Percentiles rank a stretch among this genome's conserved stretches.
These are phyloP conservation scores for Antennarius maculatus DNA, from an alignment of 2,797 vertebrate species.

Conservation along the genomic window DNA sequence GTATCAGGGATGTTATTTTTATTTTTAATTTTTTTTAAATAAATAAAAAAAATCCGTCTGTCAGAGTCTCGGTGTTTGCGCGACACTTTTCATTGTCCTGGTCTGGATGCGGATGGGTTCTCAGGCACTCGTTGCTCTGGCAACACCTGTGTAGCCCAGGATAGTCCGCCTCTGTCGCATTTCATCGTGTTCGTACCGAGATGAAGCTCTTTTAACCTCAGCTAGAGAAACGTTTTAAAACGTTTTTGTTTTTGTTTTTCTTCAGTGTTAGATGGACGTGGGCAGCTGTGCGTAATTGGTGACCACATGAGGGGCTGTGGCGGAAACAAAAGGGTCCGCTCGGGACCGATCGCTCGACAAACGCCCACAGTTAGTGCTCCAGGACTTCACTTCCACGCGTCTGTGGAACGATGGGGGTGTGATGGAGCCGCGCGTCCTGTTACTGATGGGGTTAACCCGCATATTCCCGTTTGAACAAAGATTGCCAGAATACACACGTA, in stretches of 20 bases:
- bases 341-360: conserved; percentile 61
- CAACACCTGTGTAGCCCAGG: conserved; percentile 81
- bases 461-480: conserved; percentile 6
- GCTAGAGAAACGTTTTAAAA: conserved; percentile 3
- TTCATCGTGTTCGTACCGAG: conserved; percentile 40
- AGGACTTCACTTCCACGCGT: conserved; percentile 45
- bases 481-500: conserved; percentile 42
- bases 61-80: conserved; percentile 39
- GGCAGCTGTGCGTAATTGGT: conserved; percentile 63
- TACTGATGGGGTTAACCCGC: conserved; percentile 38
- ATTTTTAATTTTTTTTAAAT: too few species aligned
- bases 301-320: conserved; percentile 67
- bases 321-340: conserved; percentile 76
- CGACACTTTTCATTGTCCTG: conserved; percentile 80
- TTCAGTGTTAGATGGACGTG: conserved; percentile 7
- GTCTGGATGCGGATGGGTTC: conserved; percentile 76
- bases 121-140: conserved; percentile 82
- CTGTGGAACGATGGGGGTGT: background rate
- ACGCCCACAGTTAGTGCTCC: conserved; percentile 60
- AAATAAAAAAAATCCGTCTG: background rate
- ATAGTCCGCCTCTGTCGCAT: conserved; percentile 63
- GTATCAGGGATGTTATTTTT: background rate
- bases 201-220: conserved; percentile 4
- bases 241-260: background rate
- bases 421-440: conserved; percentile 18